Evolutionary conservation across 1,140 invertebrate species (phyloP), one percentile per base, ranked within the genome.

Genomic region (Ceratina calcarata): DNA sequence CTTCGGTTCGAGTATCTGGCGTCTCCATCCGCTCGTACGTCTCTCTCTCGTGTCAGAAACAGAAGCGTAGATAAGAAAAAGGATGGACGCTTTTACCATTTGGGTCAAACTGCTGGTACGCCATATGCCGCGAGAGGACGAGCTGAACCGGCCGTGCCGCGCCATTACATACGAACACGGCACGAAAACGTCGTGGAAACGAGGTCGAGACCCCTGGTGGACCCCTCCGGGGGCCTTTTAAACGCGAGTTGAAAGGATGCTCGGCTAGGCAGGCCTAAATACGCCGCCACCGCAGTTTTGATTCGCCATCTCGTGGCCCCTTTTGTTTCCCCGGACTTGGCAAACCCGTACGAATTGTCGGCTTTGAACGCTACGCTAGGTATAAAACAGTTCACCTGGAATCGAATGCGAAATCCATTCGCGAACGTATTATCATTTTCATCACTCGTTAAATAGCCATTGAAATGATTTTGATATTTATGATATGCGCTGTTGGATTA

Each of bases 61-160:
- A 85, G 20, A 45, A 45, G 49, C 62, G 32, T 57, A 72, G 68
- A 85, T 85, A 85, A 85, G 83, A 81, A 64, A 85, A 84, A 85
- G 84, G 83, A 81, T 81, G 67, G 15, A 67, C 27, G 24, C 58
- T 74, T 45, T 70, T 57, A 62, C 78, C 72, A 77, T 77, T 84
- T 65, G 83, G 78, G 82, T 84, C 71, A 76, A 76, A 76, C 78
- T 72, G 55, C 37, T 45, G 67, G 53, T 57, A 67, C 13, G 18
- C 73, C 69, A 64, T 76, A 67, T 83, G 78, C 53, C 51, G 58
- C 37, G 68, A 27, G 61, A 16, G 27, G 24, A 45, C 69, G 20
- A 18, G 49, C 57, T 32, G 27, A 55, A 51, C 37, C 65, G 70
- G 68, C 75, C 67, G 58, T 49, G 51, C 76, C 71, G 57, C 69